phyloP scores from a whole-genome alignment of 2,113 vertebrate species.

The Varanus salvator region DNA sequence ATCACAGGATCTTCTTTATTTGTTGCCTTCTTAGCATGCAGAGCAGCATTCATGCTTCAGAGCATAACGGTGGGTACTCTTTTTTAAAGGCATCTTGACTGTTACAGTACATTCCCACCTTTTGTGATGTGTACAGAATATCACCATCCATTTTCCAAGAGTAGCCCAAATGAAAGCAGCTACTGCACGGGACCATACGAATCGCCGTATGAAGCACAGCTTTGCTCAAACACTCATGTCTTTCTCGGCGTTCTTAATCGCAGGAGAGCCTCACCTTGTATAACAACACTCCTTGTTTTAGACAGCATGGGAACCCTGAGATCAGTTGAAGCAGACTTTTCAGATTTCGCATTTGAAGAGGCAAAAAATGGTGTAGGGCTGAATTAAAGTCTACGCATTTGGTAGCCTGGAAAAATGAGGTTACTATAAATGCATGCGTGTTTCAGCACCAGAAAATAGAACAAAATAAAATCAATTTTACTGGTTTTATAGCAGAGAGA shows the following conservation, averaged over 20 bases:
- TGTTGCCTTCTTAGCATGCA: conserved; percentile 49
- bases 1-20: conserved; percentile 41
- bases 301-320: background rate
- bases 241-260: background rate
- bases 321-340: background rate
- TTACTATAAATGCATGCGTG: background rate
- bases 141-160: conserved; percentile 13
- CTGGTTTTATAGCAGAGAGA: background rate
- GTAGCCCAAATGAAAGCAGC: background rate
- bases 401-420: background rate
- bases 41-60: background rate
- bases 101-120: conserved; percentile 8
- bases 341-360: background rate
- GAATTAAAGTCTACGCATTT: background rate
- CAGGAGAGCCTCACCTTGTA: background rate
- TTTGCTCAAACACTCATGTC: background rate
- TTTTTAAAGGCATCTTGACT: conserved; percentile 33
- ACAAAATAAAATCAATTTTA: background rate
- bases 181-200: conserved; percentile 6
- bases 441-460: background rate
- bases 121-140: conserved; percentile 27
- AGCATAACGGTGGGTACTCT: background rate
- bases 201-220: background rate
- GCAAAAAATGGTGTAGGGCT: background rate
- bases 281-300: background rate